Base-by-base conservation (phyloP, 2,888 invertebrate species). In the Meteorus colon region DNA sequence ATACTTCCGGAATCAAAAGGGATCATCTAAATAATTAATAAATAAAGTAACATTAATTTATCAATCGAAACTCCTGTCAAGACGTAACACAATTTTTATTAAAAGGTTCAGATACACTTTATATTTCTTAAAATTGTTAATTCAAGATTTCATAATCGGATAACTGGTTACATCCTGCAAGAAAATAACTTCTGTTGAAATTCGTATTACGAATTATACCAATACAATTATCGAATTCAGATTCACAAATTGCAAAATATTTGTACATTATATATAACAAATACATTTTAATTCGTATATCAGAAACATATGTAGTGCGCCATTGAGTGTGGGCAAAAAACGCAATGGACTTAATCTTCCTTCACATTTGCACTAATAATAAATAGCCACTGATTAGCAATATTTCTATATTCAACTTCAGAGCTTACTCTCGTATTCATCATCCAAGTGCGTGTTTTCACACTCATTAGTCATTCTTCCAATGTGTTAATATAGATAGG, bases 321-420 rank as follows among this genome's bases (percentile, higher is more conserved):
- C 70, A 63, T 78, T 77, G 41, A 59, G 66, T 80, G 76, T 77
- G 70, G 75, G 73, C 68, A 78, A 80, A 73, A 77, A 62, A 76
- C 51, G 75, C 78, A 76, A 80, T 75, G 55, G 55, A 55, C n/a
- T 55, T 31, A 75, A 75, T 74, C 72, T 66, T 72, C 68, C 60
- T 77, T 80, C 78, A 77, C 75, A 79, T 79, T 80, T 79, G 77
- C 76, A 81, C 76, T 79, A 81, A 74, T 77, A 79, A 77, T 81
- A 80, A 81, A 81, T 79, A 80, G 80, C 80, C 80, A 81, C 80
- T 79, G 77, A 73, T 76, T 78, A 77, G 73, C 69, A 73, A 70
- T 74, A 69, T 66, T 77, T 60, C 41, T 59, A 77, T 77, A 71
- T 66, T 74, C 66, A 62, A 48, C n/a, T 63, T 72, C 29, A 65